Percentiles rank a stretch among this genome's conserved stretches.
Conservation (phyloP, 2,888 invertebrate species). For the Pristionchus arcanus region DNA sequence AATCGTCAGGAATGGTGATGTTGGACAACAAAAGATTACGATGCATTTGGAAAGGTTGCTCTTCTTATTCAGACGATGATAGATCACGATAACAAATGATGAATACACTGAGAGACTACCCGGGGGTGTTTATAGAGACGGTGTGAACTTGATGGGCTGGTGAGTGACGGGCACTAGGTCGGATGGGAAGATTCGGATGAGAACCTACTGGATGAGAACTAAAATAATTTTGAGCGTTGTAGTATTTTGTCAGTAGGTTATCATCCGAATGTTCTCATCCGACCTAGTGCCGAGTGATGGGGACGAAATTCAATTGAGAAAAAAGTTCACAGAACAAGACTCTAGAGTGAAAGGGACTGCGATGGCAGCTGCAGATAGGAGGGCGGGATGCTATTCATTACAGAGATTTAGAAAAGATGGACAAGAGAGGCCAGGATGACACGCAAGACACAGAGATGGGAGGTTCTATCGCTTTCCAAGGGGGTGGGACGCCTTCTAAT, state of each 20-base stretch:
- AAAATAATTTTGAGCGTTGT: no score
- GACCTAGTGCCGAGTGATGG: no score
- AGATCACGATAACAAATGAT: slow-evolving; percentile 23
- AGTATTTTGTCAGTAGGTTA: no score
- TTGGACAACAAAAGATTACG: not conserved
- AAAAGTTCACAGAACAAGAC: slow-evolving; percentile 32
- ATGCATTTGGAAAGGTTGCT: slow-evolving; percentile 16
- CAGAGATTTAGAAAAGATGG: slow-evolving; percentile 4
- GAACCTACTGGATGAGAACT: no score
- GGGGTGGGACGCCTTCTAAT: not conserved
- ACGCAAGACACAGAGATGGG: not conserved
- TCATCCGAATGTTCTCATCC: no score
- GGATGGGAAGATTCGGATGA: no score
- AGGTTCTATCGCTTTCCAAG: not conserved
- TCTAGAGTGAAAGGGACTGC: not conserved
- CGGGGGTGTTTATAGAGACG: slow-evolving; percentile 12
- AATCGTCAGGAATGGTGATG: not conserved
- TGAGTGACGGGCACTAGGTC: no score
- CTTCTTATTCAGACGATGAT: slow-evolving; percentile 41
- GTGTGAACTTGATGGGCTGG: slow-evolving; percentile 15
- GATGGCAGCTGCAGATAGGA: not conserved
- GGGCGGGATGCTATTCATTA: not conserved
- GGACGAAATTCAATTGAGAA: slow-evolving; percentile 2
- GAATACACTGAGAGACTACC: slow-evolving; percentile 35
- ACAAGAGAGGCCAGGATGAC: not conserved